Evolutionary conservation across 2,888 invertebrate genomes (phyloP).

Genomic region (Platycheirus rosarum): DNA sequence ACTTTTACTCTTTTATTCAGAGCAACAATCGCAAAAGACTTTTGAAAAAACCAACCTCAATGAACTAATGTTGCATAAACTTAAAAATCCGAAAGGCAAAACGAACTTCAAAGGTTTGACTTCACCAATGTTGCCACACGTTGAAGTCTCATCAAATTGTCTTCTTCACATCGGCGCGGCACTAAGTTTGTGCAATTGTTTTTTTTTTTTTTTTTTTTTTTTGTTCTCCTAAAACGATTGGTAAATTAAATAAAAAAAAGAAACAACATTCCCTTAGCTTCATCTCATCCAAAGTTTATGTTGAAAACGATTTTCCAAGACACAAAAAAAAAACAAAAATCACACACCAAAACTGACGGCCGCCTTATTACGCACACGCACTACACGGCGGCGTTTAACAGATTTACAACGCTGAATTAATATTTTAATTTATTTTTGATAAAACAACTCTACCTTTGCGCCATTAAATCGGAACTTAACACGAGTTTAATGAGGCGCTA

Average conservation of each 20-base stretch:
- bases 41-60: neutral
- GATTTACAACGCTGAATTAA: slow-evolving; percentile 40
- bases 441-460: slow-evolving; percentile 49
- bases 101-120: slow-evolving; percentile 12
- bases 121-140: neutral
- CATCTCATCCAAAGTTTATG: neutral
- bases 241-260: too few species aligned
- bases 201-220: neutral
- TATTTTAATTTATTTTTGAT: slow-evolving; percentile 69
- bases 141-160: slow-evolving; percentile 16
- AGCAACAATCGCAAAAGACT: slow-evolving; percentile 8
- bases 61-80: slow-evolving; percentile 9
- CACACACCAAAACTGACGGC: neutral
- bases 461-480: slow-evolving; percentile 35
- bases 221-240: neutral
- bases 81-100: slow-evolving; percentile 19
- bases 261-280: neutral
- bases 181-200: neutral
- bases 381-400: neutral
- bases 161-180: neutral
- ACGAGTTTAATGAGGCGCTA: slow-evolving; percentile 29
- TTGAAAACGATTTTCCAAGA: neutral
- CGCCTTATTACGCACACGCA: neutral
- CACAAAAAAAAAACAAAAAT: neutral
- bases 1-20: too few species aligned